Evolutionary conservation across 2,113 vertebrate species (phyloP).

Genomic region (Sorex fumeus): DNA sequence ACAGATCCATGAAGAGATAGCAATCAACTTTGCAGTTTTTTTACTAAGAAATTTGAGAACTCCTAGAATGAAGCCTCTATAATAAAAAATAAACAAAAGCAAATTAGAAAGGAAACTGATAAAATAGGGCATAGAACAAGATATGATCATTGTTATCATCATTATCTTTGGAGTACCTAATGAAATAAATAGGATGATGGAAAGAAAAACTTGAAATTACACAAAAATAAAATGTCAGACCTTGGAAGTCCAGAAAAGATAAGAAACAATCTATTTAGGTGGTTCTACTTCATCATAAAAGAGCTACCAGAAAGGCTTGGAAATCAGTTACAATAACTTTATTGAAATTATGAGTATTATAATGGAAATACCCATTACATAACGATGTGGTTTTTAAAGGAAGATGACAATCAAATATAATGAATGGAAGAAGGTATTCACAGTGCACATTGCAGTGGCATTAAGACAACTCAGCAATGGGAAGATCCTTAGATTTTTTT

Average conservation of each 20-base stretch:
- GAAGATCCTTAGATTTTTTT: neutral
- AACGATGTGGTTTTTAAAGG: slow-evolving; percentile 14
- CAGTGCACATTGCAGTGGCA: neutral
- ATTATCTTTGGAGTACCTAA: neutral
- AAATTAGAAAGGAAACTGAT: neutral
- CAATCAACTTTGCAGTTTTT: neutral
- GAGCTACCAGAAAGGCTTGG: neutral
- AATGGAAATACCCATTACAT: neutral
- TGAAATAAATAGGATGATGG: neutral
- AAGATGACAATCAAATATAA: neutral
- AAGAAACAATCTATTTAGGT: neutral
- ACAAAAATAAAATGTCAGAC: slow-evolving; percentile 48
- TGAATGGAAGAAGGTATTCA: slow-evolving; percentile 4
- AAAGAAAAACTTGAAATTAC: neutral
- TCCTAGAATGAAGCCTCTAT: neutral
- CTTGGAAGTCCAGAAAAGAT: neutral
- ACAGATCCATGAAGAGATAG: neutral
- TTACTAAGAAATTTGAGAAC: neutral
- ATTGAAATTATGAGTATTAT: slow-evolving; percentile 7
- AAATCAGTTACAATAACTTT: neutral
- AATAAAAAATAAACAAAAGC: neutral
- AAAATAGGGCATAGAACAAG: neutral
- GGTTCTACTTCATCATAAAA: neutral
- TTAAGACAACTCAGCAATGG: neutral
- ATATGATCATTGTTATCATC: neutral